These are phyloP conservation scores for Sebastes itinus DNA, from an alignment of 2,797 vertebrate genomes.

Conservation along the genomic window DNA sequence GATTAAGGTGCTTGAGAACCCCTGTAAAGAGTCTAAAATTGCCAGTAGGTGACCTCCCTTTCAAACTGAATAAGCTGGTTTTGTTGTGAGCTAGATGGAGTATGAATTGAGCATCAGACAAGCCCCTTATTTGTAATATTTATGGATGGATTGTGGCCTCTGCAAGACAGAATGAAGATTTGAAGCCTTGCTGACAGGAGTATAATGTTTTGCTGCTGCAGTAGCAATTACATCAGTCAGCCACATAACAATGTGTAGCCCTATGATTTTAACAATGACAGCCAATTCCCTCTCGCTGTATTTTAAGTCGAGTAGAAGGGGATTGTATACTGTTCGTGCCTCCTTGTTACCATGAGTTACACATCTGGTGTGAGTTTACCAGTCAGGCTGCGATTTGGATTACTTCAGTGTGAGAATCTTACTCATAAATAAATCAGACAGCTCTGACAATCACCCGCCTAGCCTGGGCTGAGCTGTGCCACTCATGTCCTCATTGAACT, in stretches of 20 bases:
- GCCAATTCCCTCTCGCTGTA: slow-evolving; percentile 3
- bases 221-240: slow-evolving; percentile 43
- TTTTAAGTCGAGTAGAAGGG: slow-evolving; percentile 24
- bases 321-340: background rate
- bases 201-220: slow-evolving; percentile 40
- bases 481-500: slow-evolving; percentile 32
- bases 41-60: slow-evolving; percentile 36
- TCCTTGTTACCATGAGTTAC: slow-evolving; percentile 33
- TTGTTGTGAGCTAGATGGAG: slow-evolving; percentile 38
- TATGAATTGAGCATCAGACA: slow-evolving; percentile 20
- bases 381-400: slow-evolving; percentile 60
- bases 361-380: slow-evolving; percentile 47
- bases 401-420: slow-evolving; percentile 50
- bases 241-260: slow-evolving; percentile 20
- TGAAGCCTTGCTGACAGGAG: slow-evolving; percentile 42
- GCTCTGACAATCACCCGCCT: slow-evolving; percentile 36
- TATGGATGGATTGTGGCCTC: slow-evolving; percentile 12
- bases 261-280: slow-evolving; percentile 21
- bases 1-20: no score
- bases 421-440: slow-evolving; percentile 67
- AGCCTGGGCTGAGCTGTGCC: slow-evolving; percentile 27
- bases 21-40: no score
- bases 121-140: slow-evolving; percentile 26
- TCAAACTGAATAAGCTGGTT: slow-evolving; percentile 53
- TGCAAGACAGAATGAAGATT: slow-evolving; percentile 23